These are phyloP conservation scores for Athalia rosae DNA, from an alignment of 2,888 invertebrate genomes.

Conservation along the genomic window DNA sequence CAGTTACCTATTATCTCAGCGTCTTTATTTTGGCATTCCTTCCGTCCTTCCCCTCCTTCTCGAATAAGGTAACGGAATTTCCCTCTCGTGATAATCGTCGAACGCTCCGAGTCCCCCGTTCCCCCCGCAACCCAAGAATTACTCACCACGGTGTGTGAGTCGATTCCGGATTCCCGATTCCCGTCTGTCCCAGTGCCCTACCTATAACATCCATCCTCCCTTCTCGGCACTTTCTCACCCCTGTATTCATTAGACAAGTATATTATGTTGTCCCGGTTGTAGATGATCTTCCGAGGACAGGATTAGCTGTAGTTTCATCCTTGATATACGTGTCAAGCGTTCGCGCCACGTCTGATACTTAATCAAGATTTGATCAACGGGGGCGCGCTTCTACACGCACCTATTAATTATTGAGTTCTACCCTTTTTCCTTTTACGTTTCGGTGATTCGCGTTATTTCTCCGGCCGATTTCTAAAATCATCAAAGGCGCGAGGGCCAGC, in stretches of 20 bases:
- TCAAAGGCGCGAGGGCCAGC: not conserved
- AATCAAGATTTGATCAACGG: no score
- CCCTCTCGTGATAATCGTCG: constrained; percentile 42
- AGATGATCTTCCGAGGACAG: constrained; percentile 36
- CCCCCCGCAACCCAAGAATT: constrained; percentile 27
- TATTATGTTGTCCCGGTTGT: constrained; percentile 30
- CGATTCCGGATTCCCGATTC: constrained; percentile 40
- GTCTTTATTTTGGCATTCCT: not conserved
- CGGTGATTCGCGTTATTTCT: not conserved
- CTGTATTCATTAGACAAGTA: constrained; percentile 42
- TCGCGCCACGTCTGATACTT: not conserved
- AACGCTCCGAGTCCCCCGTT: constrained; percentile 29
- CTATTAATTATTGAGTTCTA: no score
- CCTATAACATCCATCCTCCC: not conserved
- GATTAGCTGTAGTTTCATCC: constrained; percentile 14
- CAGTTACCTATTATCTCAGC: not conserved
- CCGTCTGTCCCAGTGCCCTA: constrained; percentile 22
- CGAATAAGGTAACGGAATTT: not conserved
- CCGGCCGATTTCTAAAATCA: not conserved
- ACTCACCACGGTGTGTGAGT: constrained; percentile 40
- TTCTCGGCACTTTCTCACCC: constrained; percentile 9
- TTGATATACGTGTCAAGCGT: not conserved
- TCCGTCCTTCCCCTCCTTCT: not conserved
- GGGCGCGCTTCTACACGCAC: no score
- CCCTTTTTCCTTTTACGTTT: not conserved